Percentiles rank a stretch among this genome's conserved stretches.
Conservation (phyloP, 2,888 invertebrate genomes). For the Trilocha varians region DNA sequence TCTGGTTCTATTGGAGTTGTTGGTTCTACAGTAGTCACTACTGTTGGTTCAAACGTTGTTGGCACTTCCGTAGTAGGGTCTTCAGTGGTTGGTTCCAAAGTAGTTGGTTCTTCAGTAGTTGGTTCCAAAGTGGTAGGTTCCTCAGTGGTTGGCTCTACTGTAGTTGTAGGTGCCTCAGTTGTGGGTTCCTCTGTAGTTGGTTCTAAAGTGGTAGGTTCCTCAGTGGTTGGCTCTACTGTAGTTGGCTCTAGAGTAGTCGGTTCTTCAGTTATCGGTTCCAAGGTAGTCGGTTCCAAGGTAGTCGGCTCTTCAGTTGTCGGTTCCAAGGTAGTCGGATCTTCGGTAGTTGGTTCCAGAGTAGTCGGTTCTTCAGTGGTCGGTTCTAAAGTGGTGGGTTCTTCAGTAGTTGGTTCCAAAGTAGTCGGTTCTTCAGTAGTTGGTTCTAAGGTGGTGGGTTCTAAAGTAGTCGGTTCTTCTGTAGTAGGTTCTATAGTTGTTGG, state of each 20-base stretch:
- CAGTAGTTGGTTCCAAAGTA: background rate
- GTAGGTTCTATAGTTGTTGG: background rate
- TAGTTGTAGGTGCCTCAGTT: background rate
- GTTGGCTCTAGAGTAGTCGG: no score
- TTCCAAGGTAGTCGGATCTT: no score
- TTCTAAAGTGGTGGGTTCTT: background rate
- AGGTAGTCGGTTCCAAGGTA: background rate
- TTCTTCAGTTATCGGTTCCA: background rate
- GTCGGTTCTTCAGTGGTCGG: background rate
- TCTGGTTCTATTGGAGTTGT: constrained; percentile 6
- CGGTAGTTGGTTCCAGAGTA: background rate
- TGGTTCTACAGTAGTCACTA: background rate
- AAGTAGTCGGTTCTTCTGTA: background rate
- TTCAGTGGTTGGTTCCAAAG: constrained; percentile 1
- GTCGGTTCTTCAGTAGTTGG: background rate
- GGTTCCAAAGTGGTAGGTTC: constrained; percentile 2
- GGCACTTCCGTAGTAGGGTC: background rate
- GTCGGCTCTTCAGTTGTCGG: constrained; percentile 2
- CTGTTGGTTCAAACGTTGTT: constrained; percentile 1
- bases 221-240: background rate
- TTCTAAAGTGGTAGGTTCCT: background rate
- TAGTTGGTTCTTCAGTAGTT: constrained; percentile 2
- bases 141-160: background rate
- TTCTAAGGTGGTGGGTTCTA: constrained; percentile 2
- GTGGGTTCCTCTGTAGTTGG: constrained; percentile 1